Base-by-base conservation (phyloP, 2,113 vertebrate genomes). In the Etheostoma cragini region DNA sequence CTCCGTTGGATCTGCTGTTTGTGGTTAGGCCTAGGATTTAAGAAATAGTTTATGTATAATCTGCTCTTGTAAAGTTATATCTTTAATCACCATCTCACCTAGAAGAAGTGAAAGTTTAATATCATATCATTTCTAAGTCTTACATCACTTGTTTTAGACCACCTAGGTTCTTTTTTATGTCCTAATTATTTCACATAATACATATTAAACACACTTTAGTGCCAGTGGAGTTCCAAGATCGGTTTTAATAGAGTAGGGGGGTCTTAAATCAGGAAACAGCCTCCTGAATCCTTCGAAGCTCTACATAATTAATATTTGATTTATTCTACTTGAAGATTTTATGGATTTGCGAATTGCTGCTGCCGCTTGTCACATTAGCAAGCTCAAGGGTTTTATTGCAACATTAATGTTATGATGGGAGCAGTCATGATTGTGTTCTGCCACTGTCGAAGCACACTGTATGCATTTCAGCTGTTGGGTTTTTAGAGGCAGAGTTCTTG, bases 351-450 rank as follows among this genome's bases (percentile, higher is more conserved):
- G 93, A 91, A 94, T 93, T 91, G 86, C 87, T 70, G 60, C 78
- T 85, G 87, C 85, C 80, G 80, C 83, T 92, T 87, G 91, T 94
- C 93, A 91, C 93, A 92, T 94, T 95, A 91, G 93, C 80, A 91
- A 90, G 92, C 92, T 94, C 92, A 88, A 63, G 82, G 84, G 83
- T 90, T 94, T 95, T 93, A 94, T 91, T 83, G 64, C 80, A 63
- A 69, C 85, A 89, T 90, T 93, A 94, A 92, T 91, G 91, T 88
- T 93, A 78, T 90, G 87, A 87, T 85, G 91, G 92, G 77, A 91
- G 78, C 87, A 83, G 75, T 84, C 53, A 57, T 86, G 89, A 90
- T 90, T 81, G 83, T 82, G 78, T 81, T 83, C 84, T 81, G 84
- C 70, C 80, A 70, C 72, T 74, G 68, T 70, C n/a, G 38, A 17